Evolutionary conservation across 2,888 invertebrate species (phyloP).

Genomic region (Trissolcus brochymenae): DNA sequence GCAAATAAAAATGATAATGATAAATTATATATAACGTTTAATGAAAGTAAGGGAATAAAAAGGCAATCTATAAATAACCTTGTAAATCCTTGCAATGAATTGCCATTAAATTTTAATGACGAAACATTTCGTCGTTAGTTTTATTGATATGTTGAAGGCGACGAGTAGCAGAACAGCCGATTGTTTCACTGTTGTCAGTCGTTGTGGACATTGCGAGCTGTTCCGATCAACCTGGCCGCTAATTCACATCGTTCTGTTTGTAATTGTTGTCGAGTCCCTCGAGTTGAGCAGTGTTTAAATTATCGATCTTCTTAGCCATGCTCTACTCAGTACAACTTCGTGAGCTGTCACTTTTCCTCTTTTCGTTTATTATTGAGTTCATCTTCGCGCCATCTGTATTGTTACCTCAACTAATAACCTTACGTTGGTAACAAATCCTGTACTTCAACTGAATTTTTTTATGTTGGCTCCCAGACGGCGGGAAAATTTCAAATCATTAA

Average conservation of each 20-base stretch:
- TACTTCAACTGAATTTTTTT: no score
- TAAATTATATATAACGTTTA: neutral
- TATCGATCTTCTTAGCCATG: constrained; percentile 51
- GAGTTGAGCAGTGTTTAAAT: constrained; percentile 29
- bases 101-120: constrained; percentile 9
- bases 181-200: constrained; percentile 12
- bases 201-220: constrained; percentile 14
- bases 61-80: constrained; percentile 6
- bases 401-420: no score
- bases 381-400: no score
- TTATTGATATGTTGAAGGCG: constrained; percentile 24
- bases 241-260: constrained; percentile 22
- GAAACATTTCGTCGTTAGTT: neutral
- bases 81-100: neutral
- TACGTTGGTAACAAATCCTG: no score
- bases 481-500: no score
- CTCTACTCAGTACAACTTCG: constrained; percentile 32
- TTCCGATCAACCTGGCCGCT: neutral
- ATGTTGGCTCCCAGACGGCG: no score
- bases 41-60: neutral
- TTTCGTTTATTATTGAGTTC: neutral
- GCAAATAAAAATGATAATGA: neutral
- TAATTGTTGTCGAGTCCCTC: constrained; percentile 15
- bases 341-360: constrained; percentile 46
- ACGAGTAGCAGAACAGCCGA: neutral